phyloP scores from a whole-genome alignment of 2,797 vertebrate genomes.

The Orestias chungarensis region DNA sequence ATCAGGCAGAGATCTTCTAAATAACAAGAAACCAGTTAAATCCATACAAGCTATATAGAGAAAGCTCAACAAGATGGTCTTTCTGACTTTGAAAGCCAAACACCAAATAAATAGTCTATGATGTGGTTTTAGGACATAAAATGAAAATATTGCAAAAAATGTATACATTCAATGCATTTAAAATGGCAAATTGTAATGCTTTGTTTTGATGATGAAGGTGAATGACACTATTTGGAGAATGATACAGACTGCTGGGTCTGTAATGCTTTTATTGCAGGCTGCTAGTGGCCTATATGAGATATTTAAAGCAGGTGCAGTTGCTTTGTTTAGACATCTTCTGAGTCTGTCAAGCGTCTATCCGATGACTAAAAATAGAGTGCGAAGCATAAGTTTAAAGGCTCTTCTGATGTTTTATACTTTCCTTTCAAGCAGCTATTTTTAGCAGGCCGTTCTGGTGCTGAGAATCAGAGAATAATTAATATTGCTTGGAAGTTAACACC shows the following conservation, averaged over 20 bases:
- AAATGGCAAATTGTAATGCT: background rate
- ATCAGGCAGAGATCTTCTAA: background rate
- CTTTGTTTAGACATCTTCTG: slow-evolving; percentile 1
- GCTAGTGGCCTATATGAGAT: slow-evolving; percentile 1
- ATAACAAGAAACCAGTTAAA: background rate
- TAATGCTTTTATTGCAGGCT: background rate
- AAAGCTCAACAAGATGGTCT: background rate
- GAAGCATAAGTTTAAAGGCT: background rate
- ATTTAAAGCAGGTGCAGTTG: slow-evolving; percentile 1
- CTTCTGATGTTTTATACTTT: background rate
- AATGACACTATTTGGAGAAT: background rate
- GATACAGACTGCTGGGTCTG: background rate
- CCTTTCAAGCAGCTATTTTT: slow-evolving; percentile 1
- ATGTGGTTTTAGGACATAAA: too few relatives aligned
- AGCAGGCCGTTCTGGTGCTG: too few relatives aligned
- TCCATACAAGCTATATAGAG: background rate
- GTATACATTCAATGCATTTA: background rate
- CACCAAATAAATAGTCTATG: too few relatives aligned
- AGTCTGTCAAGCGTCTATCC: background rate
- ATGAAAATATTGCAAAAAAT: background rate
- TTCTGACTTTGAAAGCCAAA: background rate
- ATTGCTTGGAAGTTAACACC: background rate
- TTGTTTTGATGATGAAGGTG: background rate
- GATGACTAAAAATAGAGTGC: background rate
- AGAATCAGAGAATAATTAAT: too few relatives aligned